A percentile compares a stretch with the other conserved stretches of the same genome.
Conservation (phyloP, 2,888 invertebrate genomes). For the Nephrotoma appendiculata region DNA sequence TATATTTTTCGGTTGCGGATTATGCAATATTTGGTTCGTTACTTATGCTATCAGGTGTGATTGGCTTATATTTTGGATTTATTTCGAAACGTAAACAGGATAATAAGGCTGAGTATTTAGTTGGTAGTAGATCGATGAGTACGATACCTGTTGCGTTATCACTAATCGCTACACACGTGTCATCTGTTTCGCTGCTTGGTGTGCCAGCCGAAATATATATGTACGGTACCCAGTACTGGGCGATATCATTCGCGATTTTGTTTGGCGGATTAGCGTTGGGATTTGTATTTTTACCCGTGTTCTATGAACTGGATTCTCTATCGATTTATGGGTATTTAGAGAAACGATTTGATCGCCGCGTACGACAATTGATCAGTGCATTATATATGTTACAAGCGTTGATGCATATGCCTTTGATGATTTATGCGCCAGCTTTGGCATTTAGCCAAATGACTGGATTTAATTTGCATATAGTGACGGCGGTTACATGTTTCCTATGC, state of each 20-base stretch:
- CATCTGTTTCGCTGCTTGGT: slow-evolving; percentile 14
- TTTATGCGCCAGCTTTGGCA: slow-evolving; percentile 55
- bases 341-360: slow-evolving; percentile 44
- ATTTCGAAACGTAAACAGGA: background rate
- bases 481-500: slow-evolving; percentile 54
- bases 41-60: background rate
- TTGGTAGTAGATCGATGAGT: background rate
- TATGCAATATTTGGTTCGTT: background rate
- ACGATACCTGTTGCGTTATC: background rate
- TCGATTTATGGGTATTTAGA: slow-evolving; percentile 56
- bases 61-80: slow-evolving; percentile 3
- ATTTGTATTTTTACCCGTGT: slow-evolving; percentile 43
- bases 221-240: slow-evolving; percentile 34
- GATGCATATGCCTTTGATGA: slow-evolving; percentile 47
- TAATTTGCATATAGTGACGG: slow-evolving; percentile 46
- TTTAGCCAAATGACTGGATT: slow-evolving; percentile 58
- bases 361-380: slow-evolving; percentile 42
- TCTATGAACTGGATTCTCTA: slow-evolving; percentile 52
- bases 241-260: background rate
- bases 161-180: background rate
- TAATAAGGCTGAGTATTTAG: background rate
- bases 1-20: background rate
- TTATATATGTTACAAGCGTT: slow-evolving; percentile 42
- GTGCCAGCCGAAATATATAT: slow-evolving; percentile 37
- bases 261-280: slow-evolving; percentile 10